Conservation (phyloP, 2,888 invertebrate genomes). For the Ormyrus rosae region DNA sequence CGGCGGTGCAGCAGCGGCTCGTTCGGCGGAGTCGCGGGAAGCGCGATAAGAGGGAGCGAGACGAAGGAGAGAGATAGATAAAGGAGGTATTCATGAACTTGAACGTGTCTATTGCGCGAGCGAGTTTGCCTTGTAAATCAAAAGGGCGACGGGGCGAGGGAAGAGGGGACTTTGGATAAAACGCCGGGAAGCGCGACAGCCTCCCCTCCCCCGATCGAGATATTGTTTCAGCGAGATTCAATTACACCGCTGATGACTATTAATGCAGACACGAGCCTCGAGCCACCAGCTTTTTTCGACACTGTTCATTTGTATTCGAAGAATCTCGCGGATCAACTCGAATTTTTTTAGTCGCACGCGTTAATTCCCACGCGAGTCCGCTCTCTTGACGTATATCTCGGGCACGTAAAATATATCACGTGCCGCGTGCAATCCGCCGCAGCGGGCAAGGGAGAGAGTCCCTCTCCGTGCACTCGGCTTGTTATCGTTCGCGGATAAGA, state of each 20-base stretch:
- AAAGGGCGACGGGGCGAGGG: conserved; percentile 17
- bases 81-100: conserved; percentile 54
- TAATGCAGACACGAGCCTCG: conserved; percentile 30
- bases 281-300: too few species aligned
- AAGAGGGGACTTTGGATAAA: not conserved
- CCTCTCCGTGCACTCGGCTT: too few species aligned
- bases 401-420: too few species aligned
- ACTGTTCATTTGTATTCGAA: too few species aligned
- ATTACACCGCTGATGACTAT: conserved; percentile 55
- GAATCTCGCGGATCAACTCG: too few species aligned
- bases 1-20: not conserved
- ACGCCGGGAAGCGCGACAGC: not conserved
- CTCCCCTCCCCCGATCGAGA: conserved; percentile 5
- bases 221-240: conserved; percentile 44
- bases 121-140: conserved; percentile 52
- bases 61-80: not conserved
- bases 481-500: too few species aligned
- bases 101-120: conserved; percentile 44
- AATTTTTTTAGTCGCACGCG: too few species aligned
- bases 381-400: too few species aligned
- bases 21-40: not conserved
- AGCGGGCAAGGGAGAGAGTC: too few species aligned
- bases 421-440: too few species aligned
- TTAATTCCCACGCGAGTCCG: too few species aligned
- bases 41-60: not conserved